Evolutionary conservation across 2,113 vertebrate species (phyloP), one percentile per base, ranked within the genome.

Genomic region (Xiphophorus couchianus): DNA sequence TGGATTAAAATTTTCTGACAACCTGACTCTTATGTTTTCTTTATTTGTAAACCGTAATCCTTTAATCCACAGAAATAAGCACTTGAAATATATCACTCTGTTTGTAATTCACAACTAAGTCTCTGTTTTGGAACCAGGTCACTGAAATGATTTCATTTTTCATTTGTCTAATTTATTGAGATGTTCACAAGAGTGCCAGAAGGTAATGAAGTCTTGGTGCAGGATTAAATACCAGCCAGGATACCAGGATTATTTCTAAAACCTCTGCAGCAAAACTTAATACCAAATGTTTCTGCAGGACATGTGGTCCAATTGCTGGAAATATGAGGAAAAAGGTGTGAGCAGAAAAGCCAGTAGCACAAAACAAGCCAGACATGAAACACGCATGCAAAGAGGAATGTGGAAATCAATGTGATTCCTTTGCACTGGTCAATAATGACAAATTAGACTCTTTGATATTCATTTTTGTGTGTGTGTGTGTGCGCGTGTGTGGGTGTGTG

Each of bases 141-240:
- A 54, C 51, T 54, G 6, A 54, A 54, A 54, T 25, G 9, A 25
- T 25, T 58, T 3, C 25, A 58, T 22, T 58, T 58, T 58, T 58
- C 17, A 58, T 22, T 58, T 58, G 7, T 25, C 1, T 58, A n/a
- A 58, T 58, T n/a, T 58, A 58, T n/a, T 11, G 8, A 9, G 51
- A 58, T 58, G 8, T 58, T 8, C 25, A n/a, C 17, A 58, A 10
- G 17, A n/a, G 51, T 69, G 66, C 76, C 33, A 58, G 25, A 33
- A 64, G 72, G 65, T 76, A 29, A n/a, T 58, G 25, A 62, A 72
- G 77, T 76, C 10, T 11, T 22, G 54, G 12, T 4, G 33, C 66
- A 73, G 73, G 28, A 27, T 69, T 69, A 71, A 65, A 15, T 58
- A 33, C 11, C 31, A 67, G 72, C 87, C 82, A 84, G 2, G 22